A percentile compares a stretch with the other conserved stretches of the same genome.
Evolutionary conservation across 1,140 invertebrate species (phyloP).

Genomic region (Olivierus martensii): DNA sequence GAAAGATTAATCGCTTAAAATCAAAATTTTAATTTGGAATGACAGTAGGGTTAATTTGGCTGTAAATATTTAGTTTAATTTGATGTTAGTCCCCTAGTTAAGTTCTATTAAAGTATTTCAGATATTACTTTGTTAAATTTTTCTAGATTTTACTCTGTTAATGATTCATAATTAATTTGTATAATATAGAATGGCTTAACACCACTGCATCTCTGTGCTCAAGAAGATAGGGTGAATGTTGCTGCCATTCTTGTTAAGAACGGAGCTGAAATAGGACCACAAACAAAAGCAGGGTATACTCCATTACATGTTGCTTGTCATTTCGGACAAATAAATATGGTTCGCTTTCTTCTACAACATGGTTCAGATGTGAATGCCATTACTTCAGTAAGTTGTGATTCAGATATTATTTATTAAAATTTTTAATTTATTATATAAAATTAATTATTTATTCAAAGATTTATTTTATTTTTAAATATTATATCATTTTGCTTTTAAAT

Average conservation of each 20-base stretch:
- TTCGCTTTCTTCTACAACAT: constrained; percentile 79
- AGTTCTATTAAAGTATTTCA: too few relatives aligned
- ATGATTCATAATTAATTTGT: background rate
- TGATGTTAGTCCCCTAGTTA: too few relatives aligned
- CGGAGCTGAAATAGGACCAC: constrained; percentile 68
- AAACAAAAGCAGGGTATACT: constrained; percentile 94
- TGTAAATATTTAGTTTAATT: too few relatives aligned
- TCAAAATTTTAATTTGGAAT: constrained; percentile 47
- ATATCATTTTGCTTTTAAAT: too few relatives aligned
- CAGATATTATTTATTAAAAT: too few relatives aligned
- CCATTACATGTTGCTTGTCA: constrained; percentile 98
- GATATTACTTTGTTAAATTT: constrained; percentile 94
- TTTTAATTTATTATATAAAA: too few relatives aligned
- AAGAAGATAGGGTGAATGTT: constrained; percentile 90
- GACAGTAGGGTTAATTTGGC: too few relatives aligned
- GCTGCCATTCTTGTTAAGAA: constrained; percentile 82
- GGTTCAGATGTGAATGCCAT: constrained; percentile 46
- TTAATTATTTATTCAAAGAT: too few relatives aligned
- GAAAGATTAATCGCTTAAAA: too few relatives aligned
- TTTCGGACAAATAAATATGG: constrained; percentile 97
- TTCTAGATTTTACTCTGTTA: constrained; percentile 93
- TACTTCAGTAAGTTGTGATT: constrained; percentile 28
- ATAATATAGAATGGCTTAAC: constrained; percentile 64
- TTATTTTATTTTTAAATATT: too few relatives aligned
- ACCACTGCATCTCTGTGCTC: constrained; percentile 64